These are phyloP conservation scores for roundworm (Caenorhabditis elegans) DNA, from an alignment of 1,140 invertebrate species.

Conservation along the genomic window WBcel235 BX284602.5:7062501-7063000, in stretches of 20 bases:
- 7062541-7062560: no score
- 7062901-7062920: neutral
- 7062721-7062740: neutral
- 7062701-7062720: neutral
- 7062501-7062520: no score
- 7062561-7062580: no score
- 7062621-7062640: slow-evolving; percentile 4
- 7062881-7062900: neutral
- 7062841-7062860: no score
- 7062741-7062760: no score
- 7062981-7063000: neutral
- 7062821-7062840: no score
- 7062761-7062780: no score
- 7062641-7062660: neutral
- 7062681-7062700: neutral
- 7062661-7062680: neutral
- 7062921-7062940: neutral
- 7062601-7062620: slow-evolving; percentile 4
- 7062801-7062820: no score
- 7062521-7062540: no score
- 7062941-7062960: neutral
- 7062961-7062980: no score
- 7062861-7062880: slow-evolving; percentile 10
- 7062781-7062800: no score
- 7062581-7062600: no score